Percentiles rank a stretch among this genome's conserved stretches.
Evolutionary conservation across 2,888 invertebrate species (phyloP).

Genomic region (Netelia virgata): DNA sequence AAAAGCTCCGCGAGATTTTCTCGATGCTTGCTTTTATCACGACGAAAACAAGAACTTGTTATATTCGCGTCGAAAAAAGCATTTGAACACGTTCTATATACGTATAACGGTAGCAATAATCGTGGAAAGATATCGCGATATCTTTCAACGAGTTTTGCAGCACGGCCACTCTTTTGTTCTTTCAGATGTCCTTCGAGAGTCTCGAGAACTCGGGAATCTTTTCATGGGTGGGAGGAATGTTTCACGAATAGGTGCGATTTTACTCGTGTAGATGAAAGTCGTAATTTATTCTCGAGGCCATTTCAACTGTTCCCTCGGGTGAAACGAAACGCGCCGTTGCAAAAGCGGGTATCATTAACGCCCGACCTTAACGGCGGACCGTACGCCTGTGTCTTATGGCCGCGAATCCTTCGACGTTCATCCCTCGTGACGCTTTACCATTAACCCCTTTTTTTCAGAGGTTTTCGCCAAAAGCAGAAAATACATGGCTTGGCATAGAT

Average conservation of each 20-base stretch:
- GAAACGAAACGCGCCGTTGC: constrained; percentile 67
- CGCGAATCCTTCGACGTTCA: too few relatives aligned
- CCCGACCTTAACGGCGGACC: constrained; percentile 34
- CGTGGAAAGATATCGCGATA: constrained; percentile 17
- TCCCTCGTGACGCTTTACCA: too few relatives aligned
- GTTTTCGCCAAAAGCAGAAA: too few relatives aligned
- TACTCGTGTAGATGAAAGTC: not conserved
- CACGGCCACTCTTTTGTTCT: constrained; percentile 27
- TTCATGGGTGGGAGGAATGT: constrained; percentile 1
- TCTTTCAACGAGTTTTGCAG: constrained; percentile 7
- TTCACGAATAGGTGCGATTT: constrained; percentile 29
- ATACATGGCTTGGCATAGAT: too few relatives aligned
- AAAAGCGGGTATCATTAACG: constrained; percentile 82
- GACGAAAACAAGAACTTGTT: not conserved
- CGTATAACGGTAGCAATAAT: not conserved
- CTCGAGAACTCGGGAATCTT: constrained; percentile 31
- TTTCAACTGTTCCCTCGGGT: constrained; percentile 54
- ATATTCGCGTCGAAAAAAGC: not conserved
- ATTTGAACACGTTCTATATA: not conserved
- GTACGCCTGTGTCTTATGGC: too few relatives aligned
- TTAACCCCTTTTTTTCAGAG: too few relatives aligned
- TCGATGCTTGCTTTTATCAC: constrained; percentile 9
- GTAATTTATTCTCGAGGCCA: constrained; percentile 78
- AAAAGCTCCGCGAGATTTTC: not conserved
- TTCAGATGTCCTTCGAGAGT: constrained; percentile 6